Conservation (phyloP, 2,113 vertebrate genomes). For the Rhegmatorhina hoffmannsi region DNA sequence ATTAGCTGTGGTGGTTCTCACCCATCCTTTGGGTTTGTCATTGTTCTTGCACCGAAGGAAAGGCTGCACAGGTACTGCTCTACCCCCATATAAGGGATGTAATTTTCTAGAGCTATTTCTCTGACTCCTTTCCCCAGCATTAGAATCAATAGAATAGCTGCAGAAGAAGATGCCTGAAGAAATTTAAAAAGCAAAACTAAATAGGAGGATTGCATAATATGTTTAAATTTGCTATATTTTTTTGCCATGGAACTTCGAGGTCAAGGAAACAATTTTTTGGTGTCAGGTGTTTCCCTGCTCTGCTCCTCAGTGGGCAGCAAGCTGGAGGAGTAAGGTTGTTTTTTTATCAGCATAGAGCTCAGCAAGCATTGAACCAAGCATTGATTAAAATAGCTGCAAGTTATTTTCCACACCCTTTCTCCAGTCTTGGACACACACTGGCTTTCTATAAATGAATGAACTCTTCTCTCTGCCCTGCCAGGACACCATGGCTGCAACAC, state of each 20-base stretch:
- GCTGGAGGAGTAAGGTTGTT: neutral
- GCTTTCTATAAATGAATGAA: neutral
- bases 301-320: neutral
- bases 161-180: neutral
- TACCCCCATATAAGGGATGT: no score
- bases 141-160: neutral
- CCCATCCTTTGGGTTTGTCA: neutral
- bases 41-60: neutral
- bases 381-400: neutral
- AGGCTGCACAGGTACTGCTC: neutral
- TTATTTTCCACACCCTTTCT: neutral
- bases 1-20: neutral
- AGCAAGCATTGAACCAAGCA: neutral
- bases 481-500: accelerated
- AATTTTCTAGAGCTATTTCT: neutral
- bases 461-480: neutral
- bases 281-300: neutral
- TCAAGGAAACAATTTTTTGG: neutral
- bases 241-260: neutral
- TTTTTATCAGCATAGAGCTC: neutral
- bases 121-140: neutral
- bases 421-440: neutral
- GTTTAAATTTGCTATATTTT: neutral
- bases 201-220: neutral
- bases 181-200: neutral